These are phyloP conservation scores for Sinosuthora webbiana DNA, from an alignment of 2,113 vertebrate genomes.

Conservation along the genomic window DNA sequence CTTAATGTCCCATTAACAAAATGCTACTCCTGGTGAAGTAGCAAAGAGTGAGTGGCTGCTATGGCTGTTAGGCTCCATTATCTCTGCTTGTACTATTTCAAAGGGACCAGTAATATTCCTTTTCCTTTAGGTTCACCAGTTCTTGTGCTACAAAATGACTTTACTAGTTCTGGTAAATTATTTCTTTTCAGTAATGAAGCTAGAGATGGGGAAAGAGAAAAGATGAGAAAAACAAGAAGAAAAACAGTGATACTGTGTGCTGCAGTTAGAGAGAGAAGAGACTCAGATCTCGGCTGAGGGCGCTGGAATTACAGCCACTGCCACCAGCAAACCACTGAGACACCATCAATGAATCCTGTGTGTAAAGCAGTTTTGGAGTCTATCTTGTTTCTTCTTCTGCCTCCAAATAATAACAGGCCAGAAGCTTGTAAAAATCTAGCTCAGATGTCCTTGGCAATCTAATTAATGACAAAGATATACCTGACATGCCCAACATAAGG, in stretches of 20 bases:
- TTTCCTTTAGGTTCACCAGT: background rate
- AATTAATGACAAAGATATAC: background rate
- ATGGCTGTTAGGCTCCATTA: background rate
- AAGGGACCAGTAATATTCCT: background rate
- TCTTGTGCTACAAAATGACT: background rate
- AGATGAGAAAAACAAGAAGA: background rate
- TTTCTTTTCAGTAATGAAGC: constrained; percentile 17
- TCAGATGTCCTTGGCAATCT: background rate
- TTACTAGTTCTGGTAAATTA: background rate
- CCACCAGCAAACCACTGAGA: background rate
- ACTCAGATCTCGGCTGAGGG: background rate
- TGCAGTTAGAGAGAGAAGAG: background rate
- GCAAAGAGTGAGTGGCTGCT: background rate
- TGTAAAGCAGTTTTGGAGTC: background rate
- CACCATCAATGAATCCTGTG: background rate
- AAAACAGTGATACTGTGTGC: background rate
- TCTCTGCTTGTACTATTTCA: background rate
- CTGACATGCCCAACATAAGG: rapidly evolving
- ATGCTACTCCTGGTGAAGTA: background rate
- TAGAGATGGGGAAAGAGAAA: background rate
- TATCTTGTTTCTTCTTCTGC: background rate
- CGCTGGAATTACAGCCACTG: background rate
- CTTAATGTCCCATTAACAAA: constrained; percentile 18
- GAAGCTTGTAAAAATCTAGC: background rate
- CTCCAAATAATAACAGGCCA: background rate